A percentile compares a stretch with the other conserved stretches of the same genome.
Evolutionary conservation across 2,113 vertebrate genomes (phyloP).

Genomic region (Etia nguti): DNA sequence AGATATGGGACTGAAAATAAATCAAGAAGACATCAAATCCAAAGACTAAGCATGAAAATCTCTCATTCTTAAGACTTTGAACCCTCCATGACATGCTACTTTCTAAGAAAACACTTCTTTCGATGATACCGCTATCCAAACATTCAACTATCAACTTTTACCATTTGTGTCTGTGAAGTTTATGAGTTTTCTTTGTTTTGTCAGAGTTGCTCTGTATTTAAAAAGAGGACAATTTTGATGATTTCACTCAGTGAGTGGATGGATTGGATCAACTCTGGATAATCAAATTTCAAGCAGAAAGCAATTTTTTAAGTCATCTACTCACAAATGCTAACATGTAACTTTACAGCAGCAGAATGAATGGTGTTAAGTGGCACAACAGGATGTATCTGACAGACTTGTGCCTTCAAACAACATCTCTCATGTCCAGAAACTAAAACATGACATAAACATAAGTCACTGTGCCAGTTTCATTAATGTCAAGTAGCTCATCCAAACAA

Average conservation of each 20-base stretch:
- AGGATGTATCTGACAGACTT: neutral
- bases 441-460: neutral
- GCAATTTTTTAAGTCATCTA: neutral
- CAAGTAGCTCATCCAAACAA: neutral
- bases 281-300: neutral
- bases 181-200: neutral
- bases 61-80: slow-evolving; percentile 17
- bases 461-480: neutral
- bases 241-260: neutral
- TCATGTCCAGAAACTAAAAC: neutral
- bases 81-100: slow-evolving; percentile 15
- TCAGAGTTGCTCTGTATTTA: neutral
- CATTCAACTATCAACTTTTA: slow-evolving; percentile 10
- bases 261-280: neutral
- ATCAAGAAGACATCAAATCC: slow-evolving; percentile 26
- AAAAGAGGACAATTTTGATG: neutral
- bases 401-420: neutral
- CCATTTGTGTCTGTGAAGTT: slow-evolving; percentile 11
- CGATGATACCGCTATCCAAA: neutral
- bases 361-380: neutral
- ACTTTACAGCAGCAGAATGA: slow-evolving; percentile 40
- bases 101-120: slow-evolving; percentile 32
- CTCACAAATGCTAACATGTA: neutral
- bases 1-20: slow-evolving; percentile 34
- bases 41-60: slow-evolving; percentile 29